These are phyloP conservation scores for Anaspis maculata DNA, from an alignment of 2,888 invertebrate species.

Conservation along the genomic window DNA sequence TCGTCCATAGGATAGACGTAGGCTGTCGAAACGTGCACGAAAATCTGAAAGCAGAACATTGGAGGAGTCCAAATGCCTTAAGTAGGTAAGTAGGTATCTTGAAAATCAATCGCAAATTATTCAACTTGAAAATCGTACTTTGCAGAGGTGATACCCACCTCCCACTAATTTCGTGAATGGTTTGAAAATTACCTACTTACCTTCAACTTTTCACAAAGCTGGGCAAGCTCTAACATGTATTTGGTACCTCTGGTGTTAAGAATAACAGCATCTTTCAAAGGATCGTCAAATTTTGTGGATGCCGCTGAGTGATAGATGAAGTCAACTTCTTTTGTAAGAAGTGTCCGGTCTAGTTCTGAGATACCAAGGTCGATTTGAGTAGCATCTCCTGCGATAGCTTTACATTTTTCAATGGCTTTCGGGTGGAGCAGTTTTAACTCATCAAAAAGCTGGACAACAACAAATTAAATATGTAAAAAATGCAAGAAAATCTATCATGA, in stretches of 20 bases:
- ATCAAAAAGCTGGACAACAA: slow-evolving; percentile 42
- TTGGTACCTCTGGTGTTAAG: slow-evolving; percentile 90
- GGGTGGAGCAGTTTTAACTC: slow-evolving; percentile 59
- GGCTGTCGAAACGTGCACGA: slow-evolving; percentile 79
- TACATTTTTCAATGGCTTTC: slow-evolving; percentile 56
- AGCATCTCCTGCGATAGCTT: slow-evolving; percentile 68
- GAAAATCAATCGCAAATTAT: no score
- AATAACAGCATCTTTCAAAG: slow-evolving; percentile 78
- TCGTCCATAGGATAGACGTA: slow-evolving; percentile 84
- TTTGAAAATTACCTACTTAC: no score
- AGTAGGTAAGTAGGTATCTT: no score
- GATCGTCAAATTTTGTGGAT: slow-evolving; percentile 80
- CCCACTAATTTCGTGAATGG: no score
- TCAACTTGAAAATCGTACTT: no score
- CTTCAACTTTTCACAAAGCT: slow-evolving; percentile 64
- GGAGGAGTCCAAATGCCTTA: not conserved
- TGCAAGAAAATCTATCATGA: not conserved
- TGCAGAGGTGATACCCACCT: no score
- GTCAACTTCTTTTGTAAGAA: slow-evolving; percentile 58
- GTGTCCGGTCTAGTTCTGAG: slow-evolving; percentile 54
- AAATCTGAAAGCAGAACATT: slow-evolving; percentile 46
- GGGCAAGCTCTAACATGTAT: slow-evolving; percentile 75
- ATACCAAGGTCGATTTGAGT: slow-evolving; percentile 59
- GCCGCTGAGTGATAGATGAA: slow-evolving; percentile 78
- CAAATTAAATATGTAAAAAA: slow-evolving; percentile 54